phyloP scores from a whole-genome alignment of 92 coral and sea anemone species.

The Palythoa caribaeorum region DNA sequence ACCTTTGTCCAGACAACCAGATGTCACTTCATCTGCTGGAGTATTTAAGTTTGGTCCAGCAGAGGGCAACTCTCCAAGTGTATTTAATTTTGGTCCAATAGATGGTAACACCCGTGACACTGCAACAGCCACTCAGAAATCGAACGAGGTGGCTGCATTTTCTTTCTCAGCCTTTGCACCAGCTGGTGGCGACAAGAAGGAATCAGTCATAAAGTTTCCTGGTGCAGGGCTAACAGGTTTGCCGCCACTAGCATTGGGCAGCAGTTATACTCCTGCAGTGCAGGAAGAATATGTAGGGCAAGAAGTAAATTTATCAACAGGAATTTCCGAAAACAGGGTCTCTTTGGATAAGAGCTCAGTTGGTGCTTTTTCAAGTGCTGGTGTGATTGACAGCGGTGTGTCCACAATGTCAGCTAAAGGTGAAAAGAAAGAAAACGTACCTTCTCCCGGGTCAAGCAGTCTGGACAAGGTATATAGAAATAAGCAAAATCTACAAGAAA shows the following conservation, averaged over 20 bases:
- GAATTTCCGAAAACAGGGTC: not conserved
- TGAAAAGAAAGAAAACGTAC: constrained; percentile 2
- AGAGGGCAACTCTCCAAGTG: not conserved
- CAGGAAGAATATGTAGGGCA: not conserved
- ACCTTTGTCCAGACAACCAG: not conserved
- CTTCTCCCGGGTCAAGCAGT: not conserved
- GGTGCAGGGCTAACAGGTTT: constrained; percentile 18
- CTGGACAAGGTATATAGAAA: constrained; percentile 12
- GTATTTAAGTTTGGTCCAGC: not conserved
- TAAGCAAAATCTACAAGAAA: not conserved
- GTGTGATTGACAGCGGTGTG: not conserved
- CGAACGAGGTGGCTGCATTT: not conserved
- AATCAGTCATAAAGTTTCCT: not conserved
- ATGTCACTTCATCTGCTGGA: not conserved
- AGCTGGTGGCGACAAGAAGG: constrained; percentile 14
- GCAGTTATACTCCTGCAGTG: not conserved
- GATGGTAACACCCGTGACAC: not conserved
- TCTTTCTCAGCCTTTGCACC: not conserved
- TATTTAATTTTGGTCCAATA: not conserved
- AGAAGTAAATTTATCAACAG: not conserved
- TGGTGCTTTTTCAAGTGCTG: not conserved
- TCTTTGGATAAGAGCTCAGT: not conserved
- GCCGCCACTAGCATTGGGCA: constrained; percentile 24
- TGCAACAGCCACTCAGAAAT: not conserved
- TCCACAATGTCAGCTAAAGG: not conserved